Evolutionary conservation across 1,140 invertebrate genomes (phyloP), one percentile per base, ranked within the genome.

Genomic region (Cyclina sinensis): DNA sequence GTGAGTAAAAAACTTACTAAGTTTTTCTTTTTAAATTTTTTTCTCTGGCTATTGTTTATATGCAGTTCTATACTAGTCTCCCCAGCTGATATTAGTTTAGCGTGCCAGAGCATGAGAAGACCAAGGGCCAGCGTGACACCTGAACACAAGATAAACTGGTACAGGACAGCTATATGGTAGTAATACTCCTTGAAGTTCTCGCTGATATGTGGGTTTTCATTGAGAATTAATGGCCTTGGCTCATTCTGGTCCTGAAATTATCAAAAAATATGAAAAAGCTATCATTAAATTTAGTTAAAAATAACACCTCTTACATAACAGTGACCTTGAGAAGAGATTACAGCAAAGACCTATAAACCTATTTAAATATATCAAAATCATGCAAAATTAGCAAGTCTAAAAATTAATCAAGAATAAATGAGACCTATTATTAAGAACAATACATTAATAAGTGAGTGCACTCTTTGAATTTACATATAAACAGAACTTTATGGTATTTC

Each of bases 41-140:
- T 96, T 0, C 96, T 96, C 93, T 99, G 97, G 14, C 97, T 97
- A 65, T 96, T 97, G 94, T 99, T 99, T 51, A 99, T 98, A 93
- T 98, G 97, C 14, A 97, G 96, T 96, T 99, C 98, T 59, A 99
- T 98, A 93, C 98, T 99, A 0, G 98, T 99, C 96, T 99, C 98
- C 18, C 98, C 98, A 89, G 96, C 96, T 4, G 96, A 96, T 57
- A 99, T 98, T 0, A 99, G 96, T 90, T 97, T 97, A 0, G 97
- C 97, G 93, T 99, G 99, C 98, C 98, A 99, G 32, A 97, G 94
- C 3, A 97, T 96, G 14, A 99, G 91, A 27, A 92, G 86, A 9
- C 92, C 89, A 0, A 94, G 87, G 12, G 94, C 92, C 18, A 95
- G 46, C 24, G 92, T 81, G 14, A 94, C 92, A 7, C 93, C 93